Conservation (phyloP, 1,140 invertebrate genomes). For the Conus ventricosus region DNA sequence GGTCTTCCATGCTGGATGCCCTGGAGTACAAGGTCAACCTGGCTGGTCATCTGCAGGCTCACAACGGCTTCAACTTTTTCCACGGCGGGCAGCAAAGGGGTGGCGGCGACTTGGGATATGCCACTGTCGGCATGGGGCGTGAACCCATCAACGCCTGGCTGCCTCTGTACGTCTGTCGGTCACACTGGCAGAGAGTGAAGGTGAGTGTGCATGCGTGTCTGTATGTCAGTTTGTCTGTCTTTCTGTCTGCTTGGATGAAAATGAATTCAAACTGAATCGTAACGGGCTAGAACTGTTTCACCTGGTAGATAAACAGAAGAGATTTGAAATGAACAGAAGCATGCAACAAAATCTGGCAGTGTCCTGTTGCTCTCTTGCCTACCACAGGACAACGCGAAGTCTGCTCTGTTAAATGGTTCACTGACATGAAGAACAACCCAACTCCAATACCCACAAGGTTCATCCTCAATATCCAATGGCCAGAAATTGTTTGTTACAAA, state of each 20-base stretch:
- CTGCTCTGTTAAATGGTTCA: no score
- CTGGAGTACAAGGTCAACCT: slow-evolving; percentile 56
- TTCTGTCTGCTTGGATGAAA: background rate
- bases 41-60: slow-evolving; percentile 48
- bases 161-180: slow-evolving; percentile 49
- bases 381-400: no score
- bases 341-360: no score
- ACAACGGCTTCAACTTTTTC: slow-evolving; percentile 53
- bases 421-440: no score
- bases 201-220: slow-evolving; percentile 30
- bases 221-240: background rate
- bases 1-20: slow-evolving; percentile 53
- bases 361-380: no score
- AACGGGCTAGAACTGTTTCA: background rate
- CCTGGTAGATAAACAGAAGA: no score
- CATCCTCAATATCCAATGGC: no score
- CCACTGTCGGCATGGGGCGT: slow-evolving; percentile 48
- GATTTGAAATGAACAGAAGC: no score
- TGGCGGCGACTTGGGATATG: slow-evolving; percentile 39
- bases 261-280: background rate
- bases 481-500: no score
- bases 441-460: no score
- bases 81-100: background rate
- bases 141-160: slow-evolving; percentile 61
- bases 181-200: slow-evolving; percentile 57